These are phyloP conservation scores for Coronaproctus castanopsis DNA, from an alignment of 2,888 invertebrate species.

Conservation along the genomic window DNA sequence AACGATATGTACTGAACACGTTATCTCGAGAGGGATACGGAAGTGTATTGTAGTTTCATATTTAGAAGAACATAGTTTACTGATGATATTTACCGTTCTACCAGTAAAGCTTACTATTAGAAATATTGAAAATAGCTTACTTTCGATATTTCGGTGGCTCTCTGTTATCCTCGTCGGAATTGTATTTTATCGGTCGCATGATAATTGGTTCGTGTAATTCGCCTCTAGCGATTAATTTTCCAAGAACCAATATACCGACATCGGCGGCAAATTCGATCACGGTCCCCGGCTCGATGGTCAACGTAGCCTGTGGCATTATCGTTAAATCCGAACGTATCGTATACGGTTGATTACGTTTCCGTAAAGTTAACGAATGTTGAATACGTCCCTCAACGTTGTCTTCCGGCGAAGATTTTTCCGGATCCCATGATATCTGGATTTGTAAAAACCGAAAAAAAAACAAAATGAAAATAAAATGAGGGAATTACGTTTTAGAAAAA, in stretches of 20 bases:
- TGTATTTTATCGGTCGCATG: slow-evolving; percentile 39
- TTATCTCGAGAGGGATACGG: too few species aligned
- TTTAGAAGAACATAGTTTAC: too few species aligned
- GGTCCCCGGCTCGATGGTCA: slow-evolving; percentile 74
- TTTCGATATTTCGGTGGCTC: too few species aligned
- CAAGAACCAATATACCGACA: slow-evolving; percentile 85
- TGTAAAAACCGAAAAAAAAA: not conserved
- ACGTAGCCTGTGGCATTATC: slow-evolving; percentile 78
- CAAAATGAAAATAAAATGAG: too few species aligned
- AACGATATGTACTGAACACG: too few species aligned
- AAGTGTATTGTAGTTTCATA: too few species aligned
- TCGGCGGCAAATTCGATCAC: slow-evolving; percentile 84
- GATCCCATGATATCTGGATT: slow-evolving; percentile 11
- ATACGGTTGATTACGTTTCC: slow-evolving; percentile 47
- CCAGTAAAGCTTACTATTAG: too few species aligned
- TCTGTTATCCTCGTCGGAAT: too few species aligned
- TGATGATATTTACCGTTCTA: too few species aligned
- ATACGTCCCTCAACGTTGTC: slow-evolving; percentile 59
- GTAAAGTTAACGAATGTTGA: slow-evolving; percentile 41
- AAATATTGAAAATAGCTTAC: too few species aligned
- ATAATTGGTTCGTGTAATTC: slow-evolving; percentile 49
- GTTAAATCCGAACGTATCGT: slow-evolving; percentile 74
- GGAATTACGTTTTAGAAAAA: not conserved
- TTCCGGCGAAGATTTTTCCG: too few species aligned
- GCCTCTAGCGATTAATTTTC: slow-evolving; percentile 65